Conservation (phyloP, 2,797 vertebrate genomes). For the Artibeus lituratus region DNA sequence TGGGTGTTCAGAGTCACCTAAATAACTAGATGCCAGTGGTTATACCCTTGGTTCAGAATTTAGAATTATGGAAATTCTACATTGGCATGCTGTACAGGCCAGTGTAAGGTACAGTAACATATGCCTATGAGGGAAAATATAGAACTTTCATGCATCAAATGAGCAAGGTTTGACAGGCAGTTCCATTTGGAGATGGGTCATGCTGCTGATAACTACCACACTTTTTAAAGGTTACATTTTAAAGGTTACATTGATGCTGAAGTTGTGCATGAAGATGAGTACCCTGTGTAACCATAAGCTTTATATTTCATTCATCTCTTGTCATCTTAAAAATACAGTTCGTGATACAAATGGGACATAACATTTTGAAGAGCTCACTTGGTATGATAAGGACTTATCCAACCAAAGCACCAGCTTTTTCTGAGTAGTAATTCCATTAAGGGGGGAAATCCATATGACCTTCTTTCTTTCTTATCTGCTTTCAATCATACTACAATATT, state of each 20-base stretch:
- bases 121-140: not conserved
- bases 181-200: conserved; percentile 58
- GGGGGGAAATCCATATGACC: not conserved
- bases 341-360: conserved; percentile 57
- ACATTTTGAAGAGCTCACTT: conserved; percentile 62
- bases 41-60: conserved; percentile 1
- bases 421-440: conserved; percentile 60
- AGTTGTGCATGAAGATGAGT: conserved; percentile 67
- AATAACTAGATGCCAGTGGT: not conserved
- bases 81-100: not conserved
- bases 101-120: not conserved
- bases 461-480: conserved; percentile 41
- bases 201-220: not conserved
- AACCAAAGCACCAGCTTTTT: conserved; percentile 46
- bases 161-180: conserved; percentile 57
- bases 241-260: conserved; percentile 69
- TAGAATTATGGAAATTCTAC: conserved; percentile 35
- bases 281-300: conserved; percentile 33
- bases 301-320: conserved; percentile 63
- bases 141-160: conserved; percentile 53
- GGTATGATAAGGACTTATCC: conserved; percentile 60
- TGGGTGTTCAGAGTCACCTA: not conserved
- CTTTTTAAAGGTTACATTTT: conserved; percentile 72
- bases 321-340: conserved; percentile 69
- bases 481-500: conserved; percentile 57